Evolutionary conservation across 2,113 vertebrate genomes (phyloP).

Genomic region (Chloroceryle aenea): DNA sequence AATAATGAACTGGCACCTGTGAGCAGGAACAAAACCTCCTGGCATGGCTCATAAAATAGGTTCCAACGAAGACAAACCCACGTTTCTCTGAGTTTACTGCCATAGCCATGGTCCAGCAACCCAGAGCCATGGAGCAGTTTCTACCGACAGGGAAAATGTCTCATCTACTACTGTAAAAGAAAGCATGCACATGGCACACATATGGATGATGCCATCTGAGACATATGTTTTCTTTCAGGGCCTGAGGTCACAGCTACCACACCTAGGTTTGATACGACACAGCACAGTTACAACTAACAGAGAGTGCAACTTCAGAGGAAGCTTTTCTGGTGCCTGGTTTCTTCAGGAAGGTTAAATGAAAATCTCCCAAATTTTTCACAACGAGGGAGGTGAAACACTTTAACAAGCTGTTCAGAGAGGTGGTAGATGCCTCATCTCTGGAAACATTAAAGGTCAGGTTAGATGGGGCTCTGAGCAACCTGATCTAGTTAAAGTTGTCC

Average conservation of each 20-base stretch:
- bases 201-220: neutral
- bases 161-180: neutral
- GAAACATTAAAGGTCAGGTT: neutral
- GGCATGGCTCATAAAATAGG: neutral
- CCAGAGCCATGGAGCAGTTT: neutral
- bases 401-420: neutral
- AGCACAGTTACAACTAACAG: neutral
- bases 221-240: neutral
- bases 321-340: neutral
- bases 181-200: neutral
- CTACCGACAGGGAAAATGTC: neutral
- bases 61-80: neutral
- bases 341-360: neutral
- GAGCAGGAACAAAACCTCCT: neutral
- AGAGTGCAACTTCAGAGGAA: neutral
- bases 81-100: neutral
- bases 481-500: neutral
- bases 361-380: neutral
- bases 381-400: neutral
- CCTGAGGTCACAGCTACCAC: neutral
- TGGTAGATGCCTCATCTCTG: neutral
- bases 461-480: neutral
- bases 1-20: neutral
- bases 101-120: neutral
- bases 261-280: neutral